These are phyloP conservation scores for Habropoda laboriosa DNA, from an alignment of 1,140 invertebrate genomes.

Conservation along the genomic window DNA sequence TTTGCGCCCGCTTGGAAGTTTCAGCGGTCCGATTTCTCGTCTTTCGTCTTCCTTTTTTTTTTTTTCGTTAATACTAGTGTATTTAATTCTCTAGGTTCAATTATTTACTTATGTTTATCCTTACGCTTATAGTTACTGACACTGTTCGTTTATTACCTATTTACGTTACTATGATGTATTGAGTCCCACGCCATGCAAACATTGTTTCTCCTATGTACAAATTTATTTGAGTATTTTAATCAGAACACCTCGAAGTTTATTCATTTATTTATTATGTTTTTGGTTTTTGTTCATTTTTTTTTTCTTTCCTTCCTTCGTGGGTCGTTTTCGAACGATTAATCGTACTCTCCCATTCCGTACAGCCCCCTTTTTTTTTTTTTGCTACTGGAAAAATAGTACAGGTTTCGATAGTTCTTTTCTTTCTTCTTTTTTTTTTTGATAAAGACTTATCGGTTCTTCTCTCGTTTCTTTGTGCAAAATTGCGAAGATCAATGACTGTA, in stretches of 20 bases:
- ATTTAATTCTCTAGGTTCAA: neutral
- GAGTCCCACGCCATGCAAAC: slow-evolving; percentile 55
- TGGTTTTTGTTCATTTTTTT: too few species aligned
- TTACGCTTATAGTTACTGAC: slow-evolving; percentile 17
- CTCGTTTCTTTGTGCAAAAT: slow-evolving; percentile 23
- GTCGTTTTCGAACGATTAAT: slow-evolving; percentile 46
- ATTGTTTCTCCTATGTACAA: slow-evolving; percentile 56
- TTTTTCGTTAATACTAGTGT: neutral
- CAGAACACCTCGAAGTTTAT: slow-evolving; percentile 63
- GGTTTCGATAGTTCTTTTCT: neutral
- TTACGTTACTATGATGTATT: slow-evolving; percentile 51
- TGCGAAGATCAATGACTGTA: slow-evolving; percentile 43
- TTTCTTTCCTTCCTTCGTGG: neutral
- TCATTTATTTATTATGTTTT: slow-evolving; percentile 53
- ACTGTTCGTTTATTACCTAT: slow-evolving; percentile 32
- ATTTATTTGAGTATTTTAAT: slow-evolving; percentile 63
- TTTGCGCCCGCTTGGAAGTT: neutral
- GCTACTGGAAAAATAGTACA: slow-evolving; percentile 32
- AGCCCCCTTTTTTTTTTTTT: too few species aligned
- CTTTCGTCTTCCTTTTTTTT: neutral
- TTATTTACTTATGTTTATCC: neutral
- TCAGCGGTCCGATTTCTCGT: neutral
- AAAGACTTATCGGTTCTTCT: neutral
- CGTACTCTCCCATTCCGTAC: slow-evolving; percentile 47
- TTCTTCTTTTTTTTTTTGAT: too few species aligned